A percentile compares a stretch with the other conserved stretches of the same genome.
These are phyloP conservation scores for Martes martes DNA, from an alignment of 2,113 vertebrate species.

Conservation along the genomic window DNA sequence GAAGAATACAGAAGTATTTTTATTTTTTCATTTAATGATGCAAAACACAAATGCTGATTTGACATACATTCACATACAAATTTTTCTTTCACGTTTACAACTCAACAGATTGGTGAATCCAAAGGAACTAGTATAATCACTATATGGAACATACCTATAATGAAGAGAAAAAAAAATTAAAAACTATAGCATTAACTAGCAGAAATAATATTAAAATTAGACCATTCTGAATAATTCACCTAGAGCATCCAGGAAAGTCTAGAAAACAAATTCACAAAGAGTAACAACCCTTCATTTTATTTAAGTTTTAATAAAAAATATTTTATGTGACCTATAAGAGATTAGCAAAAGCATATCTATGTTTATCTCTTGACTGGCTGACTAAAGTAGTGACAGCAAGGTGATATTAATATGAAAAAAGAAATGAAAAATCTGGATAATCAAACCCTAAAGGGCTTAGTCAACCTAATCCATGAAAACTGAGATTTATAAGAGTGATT, in stretches of 20 bases:
- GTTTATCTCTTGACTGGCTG: not conserved
- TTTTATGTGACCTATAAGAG: not conserved
- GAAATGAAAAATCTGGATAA: not conserved
- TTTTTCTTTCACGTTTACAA: conserved; percentile 5
- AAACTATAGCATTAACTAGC: not conserved
- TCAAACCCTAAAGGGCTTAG: not conserved
- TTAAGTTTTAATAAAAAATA: conserved; percentile 22
- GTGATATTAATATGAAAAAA: not conserved
- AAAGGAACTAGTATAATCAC: not conserved
- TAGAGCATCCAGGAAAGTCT: not conserved
- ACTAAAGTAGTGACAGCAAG: not conserved
- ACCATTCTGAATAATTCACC: conserved; percentile 12
- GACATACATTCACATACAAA: not conserved
- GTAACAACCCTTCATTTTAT: not conserved
- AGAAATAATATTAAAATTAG: conserved; percentile 17
- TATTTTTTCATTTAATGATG: conserved; percentile 68
- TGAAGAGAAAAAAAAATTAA: conserved; percentile 49
- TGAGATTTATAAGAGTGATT: conserved; percentile 22
- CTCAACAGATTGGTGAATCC: not conserved
- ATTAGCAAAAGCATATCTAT: not conserved
- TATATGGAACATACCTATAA: not conserved
- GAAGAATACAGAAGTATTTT: conserved; percentile 41
- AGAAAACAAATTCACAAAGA: conserved; percentile 18
- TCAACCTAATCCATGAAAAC: not conserved
- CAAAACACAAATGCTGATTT: conserved; percentile 53